A percentile compares a stretch with the other conserved stretches of the same genome.
Conservation (phyloP, 2,888 invertebrate genomes). For the Ceratothoa steindachneri region DNA sequence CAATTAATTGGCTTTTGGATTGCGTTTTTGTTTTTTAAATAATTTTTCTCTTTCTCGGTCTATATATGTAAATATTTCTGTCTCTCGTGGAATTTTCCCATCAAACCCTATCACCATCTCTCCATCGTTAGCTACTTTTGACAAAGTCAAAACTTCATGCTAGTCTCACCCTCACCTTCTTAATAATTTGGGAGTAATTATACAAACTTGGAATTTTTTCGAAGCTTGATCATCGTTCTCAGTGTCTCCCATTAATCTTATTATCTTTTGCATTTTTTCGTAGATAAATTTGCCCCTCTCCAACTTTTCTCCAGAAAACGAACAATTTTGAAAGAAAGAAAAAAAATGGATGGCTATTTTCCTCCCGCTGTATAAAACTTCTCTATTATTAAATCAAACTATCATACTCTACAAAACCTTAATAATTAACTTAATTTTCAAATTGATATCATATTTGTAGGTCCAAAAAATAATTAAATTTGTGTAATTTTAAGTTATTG, state of each 20-base stretch:
- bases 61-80: not conserved
- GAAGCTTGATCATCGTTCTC: constrained; percentile 32
- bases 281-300: not conserved
- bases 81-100: too few species aligned
- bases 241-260: constrained; percentile 40
- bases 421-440: too few species aligned
- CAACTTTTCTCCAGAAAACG: not conserved
- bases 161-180: not conserved
- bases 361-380: too few species aligned
- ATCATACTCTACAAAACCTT: too few species aligned
- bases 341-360: too few species aligned
- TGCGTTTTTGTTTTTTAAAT: too few species aligned
- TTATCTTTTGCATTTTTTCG: constrained; percentile 23
- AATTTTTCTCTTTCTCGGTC: not conserved
- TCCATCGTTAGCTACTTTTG: not conserved
- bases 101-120: constrained; percentile 11
- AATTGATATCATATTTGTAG: too few species aligned
- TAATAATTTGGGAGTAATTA: constrained; percentile 36
- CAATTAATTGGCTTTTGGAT: too few species aligned
- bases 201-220: constrained; percentile 42
- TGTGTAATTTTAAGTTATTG: not conserved
- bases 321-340: constrained; percentile 7
- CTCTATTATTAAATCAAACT: too few species aligned
- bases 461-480: too few species aligned
- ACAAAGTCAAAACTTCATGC: not conserved